phyloP scores from a whole-genome alignment of 2,113 vertebrate genomes.

The Pelodiscus sinensis region DNA sequence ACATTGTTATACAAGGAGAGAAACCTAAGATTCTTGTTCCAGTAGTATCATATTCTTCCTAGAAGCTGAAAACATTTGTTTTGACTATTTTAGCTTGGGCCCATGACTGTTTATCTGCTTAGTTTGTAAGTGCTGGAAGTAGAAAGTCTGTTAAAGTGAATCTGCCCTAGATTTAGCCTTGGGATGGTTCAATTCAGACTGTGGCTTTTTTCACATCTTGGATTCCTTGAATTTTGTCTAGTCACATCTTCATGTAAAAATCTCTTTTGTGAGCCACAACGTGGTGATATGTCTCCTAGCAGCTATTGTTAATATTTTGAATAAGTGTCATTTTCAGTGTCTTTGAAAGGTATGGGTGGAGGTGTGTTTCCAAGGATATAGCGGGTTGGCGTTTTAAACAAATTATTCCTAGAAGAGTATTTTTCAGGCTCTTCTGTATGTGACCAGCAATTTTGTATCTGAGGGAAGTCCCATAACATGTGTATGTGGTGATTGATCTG shows the following conservation, averaged over 20 bases:
- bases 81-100: constrained; percentile 37
- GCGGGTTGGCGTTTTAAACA: constrained; percentile 2
- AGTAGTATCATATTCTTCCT: constrained; percentile 41
- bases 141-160: constrained; percentile 58
- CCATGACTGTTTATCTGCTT: not conserved
- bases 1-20: constrained; percentile 50
- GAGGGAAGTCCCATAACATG: too few species aligned
- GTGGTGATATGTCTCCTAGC: constrained; percentile 37
- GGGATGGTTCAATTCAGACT: constrained; percentile 32
- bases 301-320: constrained; percentile 40
- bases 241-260: constrained; percentile 43
- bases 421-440: not conserved
- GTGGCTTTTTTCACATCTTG: constrained; percentile 54
- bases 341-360: constrained; percentile 10
- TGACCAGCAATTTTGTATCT: not conserved
- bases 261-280: constrained; percentile 10
- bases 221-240: constrained; percentile 40
- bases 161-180: constrained; percentile 40
- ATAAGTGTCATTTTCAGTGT: constrained; percentile 31
- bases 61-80: constrained; percentile 43
- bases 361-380: constrained; percentile 23
- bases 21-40: constrained; percentile 15
- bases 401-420: constrained; percentile 22
- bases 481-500: not conserved
- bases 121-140: constrained; percentile 33